Percentiles rank a stretch among this genome's conserved stretches.
Conservation (phyloP, 1,140 invertebrate genomes). For the Ganaspis sp. region DNA sequence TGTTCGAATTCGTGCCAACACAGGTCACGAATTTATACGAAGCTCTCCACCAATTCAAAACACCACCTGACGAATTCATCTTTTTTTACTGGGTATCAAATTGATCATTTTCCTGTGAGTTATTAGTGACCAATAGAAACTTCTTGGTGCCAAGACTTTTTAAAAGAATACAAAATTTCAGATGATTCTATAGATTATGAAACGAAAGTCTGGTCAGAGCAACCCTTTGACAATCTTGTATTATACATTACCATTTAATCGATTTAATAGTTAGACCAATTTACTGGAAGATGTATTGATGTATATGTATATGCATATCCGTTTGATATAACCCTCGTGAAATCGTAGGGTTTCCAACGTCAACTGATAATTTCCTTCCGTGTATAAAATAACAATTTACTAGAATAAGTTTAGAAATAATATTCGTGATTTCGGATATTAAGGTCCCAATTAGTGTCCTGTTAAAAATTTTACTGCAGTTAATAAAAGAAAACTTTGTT, state of each 20-base stretch:
- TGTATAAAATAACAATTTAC: slow-evolving; percentile 31
- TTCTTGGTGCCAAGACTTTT: too few relatives aligned
- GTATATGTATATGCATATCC: slow-evolving; percentile 26
- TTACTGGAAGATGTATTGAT: slow-evolving; percentile 39
- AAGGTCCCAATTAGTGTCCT: neutral
- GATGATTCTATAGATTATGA: too few relatives aligned
- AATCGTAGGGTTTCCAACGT: slow-evolving; percentile 38
- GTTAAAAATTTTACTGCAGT: too few relatives aligned
- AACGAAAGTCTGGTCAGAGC: neutral
- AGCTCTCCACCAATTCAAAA: too few relatives aligned
- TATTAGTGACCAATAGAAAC: too few relatives aligned
- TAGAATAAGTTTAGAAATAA: neutral
- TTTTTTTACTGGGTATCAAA: too few relatives aligned
- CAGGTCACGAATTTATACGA: too few relatives aligned
- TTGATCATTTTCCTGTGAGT: too few relatives aligned
- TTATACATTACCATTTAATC: slow-evolving; percentile 49
- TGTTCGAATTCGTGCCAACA: too few relatives aligned
- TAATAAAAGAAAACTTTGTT: too few relatives aligned
- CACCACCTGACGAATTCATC: too few relatives aligned
- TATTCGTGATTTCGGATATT: neutral
- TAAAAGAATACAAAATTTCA: too few relatives aligned
- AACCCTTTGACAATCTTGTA: slow-evolving; percentile 40
- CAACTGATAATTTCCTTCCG: slow-evolving; percentile 1
- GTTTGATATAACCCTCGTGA: slow-evolving; percentile 41
- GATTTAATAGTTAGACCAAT: slow-evolving; percentile 45